Base-by-base conservation (phyloP, 2,888 invertebrate species). In the Toxonevra muliebris region DNA sequence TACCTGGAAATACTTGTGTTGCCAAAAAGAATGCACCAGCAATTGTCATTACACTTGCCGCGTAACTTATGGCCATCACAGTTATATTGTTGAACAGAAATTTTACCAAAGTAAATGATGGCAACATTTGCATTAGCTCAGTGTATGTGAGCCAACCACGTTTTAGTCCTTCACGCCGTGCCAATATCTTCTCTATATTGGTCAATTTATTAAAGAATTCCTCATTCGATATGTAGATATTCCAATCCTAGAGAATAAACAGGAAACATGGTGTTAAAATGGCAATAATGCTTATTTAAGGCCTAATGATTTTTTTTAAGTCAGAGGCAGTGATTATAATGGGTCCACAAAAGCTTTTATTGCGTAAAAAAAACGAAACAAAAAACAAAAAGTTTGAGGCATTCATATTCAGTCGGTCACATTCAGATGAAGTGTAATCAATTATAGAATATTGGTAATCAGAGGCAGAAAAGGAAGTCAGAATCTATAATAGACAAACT, bases 91-190 rank as follows among this genome's bases (percentile, higher is more conserved):
- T 79, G 59, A 82, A 64, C 66, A 86, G 68, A 73, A 82, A 81
- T 72, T 82, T 83, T 42, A 80, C 83, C 62, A 84, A 68, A 8
- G 81, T 80, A 69, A 85, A 80, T 15, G 82, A 78, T 17, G 85
- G 85, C 58, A 86, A 71, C 61, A 86, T 73, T 65, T 88, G 89
- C 74, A 88, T 86, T 64, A 95, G 86, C 86, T 96, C 95, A 0
- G 91, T 88, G 80, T 95, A 95, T 0, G 95, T 93, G 79, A 92
- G 91, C 91, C 92, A 94, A 1, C 94, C 95, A 30, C 94, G 88
- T 72, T 88, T 86, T 43, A 84, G 84, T 13, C 91, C 93, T 86
- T 95, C 91, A 76, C 88, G 88, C 74, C 90, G 86, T 5, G 96
- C 95, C 74, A 96, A 86, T 65, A 88, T 88, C 69, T 87, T 87